A percentile compares a stretch with the other conserved stretches of the same genome.
Conservation (phyloP, 2,797 vertebrate genomes). For the Morelia viridis region DNA sequence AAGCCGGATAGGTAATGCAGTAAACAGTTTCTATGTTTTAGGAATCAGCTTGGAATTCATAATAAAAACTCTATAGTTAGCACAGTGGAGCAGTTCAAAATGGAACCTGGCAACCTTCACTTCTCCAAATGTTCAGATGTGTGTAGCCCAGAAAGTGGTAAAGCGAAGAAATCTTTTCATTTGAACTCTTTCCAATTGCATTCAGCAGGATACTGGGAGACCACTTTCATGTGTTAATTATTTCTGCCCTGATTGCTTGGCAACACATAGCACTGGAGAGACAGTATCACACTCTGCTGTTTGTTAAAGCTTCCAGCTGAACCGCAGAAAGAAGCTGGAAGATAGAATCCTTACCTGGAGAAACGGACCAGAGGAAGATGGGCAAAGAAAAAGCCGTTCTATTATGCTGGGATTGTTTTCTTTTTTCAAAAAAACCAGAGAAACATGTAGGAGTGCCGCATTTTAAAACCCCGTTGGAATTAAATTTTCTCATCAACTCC, state of each 20-base stretch:
- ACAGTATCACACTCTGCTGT: slow-evolving; percentile 69
- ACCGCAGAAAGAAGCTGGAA: slow-evolving; percentile 63
- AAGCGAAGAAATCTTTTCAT: slow-evolving; percentile 75
- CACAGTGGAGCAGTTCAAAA: slow-evolving; percentile 70
- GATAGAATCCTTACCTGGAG: slow-evolving; percentile 62
- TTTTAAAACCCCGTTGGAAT: slow-evolving; percentile 2
- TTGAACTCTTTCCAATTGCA: slow-evolving; percentile 77
- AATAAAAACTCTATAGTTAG: slow-evolving; percentile 66
- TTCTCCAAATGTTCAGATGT: slow-evolving; percentile 72
- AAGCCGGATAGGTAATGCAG: not conserved
- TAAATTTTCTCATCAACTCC: not conserved
- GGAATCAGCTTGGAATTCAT: slow-evolving; percentile 61
- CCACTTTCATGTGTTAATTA: slow-evolving; percentile 75
- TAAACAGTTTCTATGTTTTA: slow-evolving; percentile 53
- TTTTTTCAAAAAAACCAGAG: not conserved
- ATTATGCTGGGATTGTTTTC: not conserved
- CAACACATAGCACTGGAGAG: slow-evolving; percentile 70
- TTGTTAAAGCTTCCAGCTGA: slow-evolving; percentile 71
- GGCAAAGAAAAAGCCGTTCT: slow-evolving; percentile 2
- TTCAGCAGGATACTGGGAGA: slow-evolving; percentile 78
- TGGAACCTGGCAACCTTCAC: slow-evolving; percentile 73
- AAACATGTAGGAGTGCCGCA: not conserved
- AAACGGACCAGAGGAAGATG: slow-evolving; percentile 56
- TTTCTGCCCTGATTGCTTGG: slow-evolving; percentile 77
- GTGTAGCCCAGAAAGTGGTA: slow-evolving; percentile 70